Evolutionary conservation across 2,113 vertebrate species (phyloP).

Genomic region (Chrysochloris asiatica): DNA sequence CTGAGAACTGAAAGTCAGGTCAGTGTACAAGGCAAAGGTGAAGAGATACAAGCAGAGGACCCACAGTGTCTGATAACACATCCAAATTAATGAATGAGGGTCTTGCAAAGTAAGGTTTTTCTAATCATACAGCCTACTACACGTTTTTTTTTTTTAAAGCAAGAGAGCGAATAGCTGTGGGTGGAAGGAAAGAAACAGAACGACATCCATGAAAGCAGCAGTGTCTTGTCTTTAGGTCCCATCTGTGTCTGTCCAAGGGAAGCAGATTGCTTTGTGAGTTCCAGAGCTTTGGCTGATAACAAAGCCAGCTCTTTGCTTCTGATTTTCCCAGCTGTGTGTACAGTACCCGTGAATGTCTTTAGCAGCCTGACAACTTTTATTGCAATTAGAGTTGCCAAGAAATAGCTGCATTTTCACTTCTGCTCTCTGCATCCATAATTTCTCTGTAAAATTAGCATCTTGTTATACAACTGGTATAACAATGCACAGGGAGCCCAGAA

Average conservation of each 20-base stretch:
- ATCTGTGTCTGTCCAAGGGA: constrained; percentile 36
- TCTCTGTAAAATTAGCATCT: constrained; percentile 60
- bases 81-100: no score
- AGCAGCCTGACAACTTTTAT: constrained; percentile 64
- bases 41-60: no score
- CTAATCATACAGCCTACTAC: no score
- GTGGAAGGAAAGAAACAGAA: no score
- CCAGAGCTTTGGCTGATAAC: constrained; percentile 47
- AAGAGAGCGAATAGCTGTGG: no score
- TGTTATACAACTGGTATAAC: neutral
- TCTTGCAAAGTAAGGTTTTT: no score
- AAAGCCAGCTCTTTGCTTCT: no score
- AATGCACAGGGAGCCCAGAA: neutral
- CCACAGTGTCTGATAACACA: no score
- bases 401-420: neutral
- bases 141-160: no score
- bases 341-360: constrained; percentile 56
- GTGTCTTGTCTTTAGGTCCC: constrained; percentile 3
- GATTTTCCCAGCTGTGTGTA: constrained; percentile 51
- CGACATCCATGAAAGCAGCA: neutral
- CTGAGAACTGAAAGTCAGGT: no score
- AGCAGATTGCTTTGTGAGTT: constrained; percentile 43
- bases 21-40: no score
- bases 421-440: constrained; percentile 5
- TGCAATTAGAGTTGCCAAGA: constrained; percentile 14